These are phyloP conservation scores for Apteryx owenii DNA, from an alignment of 2,113 vertebrate species.

Conservation along the genomic window DNA sequence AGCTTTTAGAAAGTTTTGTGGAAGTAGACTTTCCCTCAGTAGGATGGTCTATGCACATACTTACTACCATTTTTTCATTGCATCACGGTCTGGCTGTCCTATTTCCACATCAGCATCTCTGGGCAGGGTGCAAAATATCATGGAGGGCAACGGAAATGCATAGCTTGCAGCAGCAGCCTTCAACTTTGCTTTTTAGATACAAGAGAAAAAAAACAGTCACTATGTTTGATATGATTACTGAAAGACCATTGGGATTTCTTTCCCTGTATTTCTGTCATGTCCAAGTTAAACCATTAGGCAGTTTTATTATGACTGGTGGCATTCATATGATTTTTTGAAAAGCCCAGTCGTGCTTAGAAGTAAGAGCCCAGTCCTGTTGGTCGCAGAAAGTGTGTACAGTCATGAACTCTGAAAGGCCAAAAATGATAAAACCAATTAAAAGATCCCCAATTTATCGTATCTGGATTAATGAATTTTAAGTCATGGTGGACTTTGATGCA, in stretches of 20 bases:
- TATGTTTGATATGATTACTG: neutral
- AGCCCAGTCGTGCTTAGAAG: neutral
- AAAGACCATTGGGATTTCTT: neutral
- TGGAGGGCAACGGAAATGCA: neutral
- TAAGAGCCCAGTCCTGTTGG: neutral
- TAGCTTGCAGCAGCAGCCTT: neutral
- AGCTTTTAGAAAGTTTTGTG: neutral
- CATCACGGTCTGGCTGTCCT: neutral
- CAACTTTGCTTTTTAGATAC: neutral
- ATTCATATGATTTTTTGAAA: neutral
- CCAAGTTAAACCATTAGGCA: neutral
- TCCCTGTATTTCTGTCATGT: neutral
- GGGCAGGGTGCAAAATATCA: neutral
- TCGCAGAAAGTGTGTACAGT: neutral
- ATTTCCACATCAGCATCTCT: neutral
- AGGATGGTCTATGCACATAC: neutral
- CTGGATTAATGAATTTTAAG: neutral
- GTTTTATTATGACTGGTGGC: neutral
- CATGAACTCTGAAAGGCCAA: neutral
- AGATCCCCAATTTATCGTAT: neutral
- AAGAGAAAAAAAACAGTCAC: neutral
- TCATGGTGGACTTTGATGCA: neutral
- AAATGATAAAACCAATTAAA: neutral
- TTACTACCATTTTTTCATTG: neutral
- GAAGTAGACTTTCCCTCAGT: neutral